Evolutionary conservation across 2,888 invertebrate species (phyloP).

Genomic region (Esperia sulphurella): DNA sequence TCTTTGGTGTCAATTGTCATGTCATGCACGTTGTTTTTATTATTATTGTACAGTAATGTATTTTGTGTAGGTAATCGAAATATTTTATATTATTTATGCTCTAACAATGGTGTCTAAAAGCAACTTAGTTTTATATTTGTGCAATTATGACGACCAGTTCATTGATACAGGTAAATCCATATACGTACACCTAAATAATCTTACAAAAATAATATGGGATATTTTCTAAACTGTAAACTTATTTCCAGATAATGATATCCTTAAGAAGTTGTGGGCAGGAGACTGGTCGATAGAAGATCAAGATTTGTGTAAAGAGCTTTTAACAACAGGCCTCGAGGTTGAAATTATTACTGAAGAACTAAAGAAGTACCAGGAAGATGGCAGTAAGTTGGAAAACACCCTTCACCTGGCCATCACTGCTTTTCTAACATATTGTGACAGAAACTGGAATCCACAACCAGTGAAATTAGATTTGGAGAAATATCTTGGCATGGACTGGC

Average conservation of each 20-base stretch:
- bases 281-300: slow-evolving; percentile 46
- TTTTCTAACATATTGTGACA: slow-evolving; percentile 86
- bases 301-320: slow-evolving; percentile 43
- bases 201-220: not conserved
- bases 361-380: slow-evolving; percentile 33
- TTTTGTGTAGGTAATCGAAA: too few relatives aligned
- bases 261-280: slow-evolving; percentile 51
- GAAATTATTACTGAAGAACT: slow-evolving; percentile 36
- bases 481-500: slow-evolving; percentile 60
- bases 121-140: slow-evolving; percentile 38
- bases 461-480: slow-evolving; percentile 54
- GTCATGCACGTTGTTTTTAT: too few relatives aligned
- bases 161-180: slow-evolving; percentile 39
- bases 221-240: not conserved
- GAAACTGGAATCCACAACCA: slow-evolving; percentile 89
- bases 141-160: slow-evolving; percentile 56
- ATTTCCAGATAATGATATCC: slow-evolving; percentile 41
- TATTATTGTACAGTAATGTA: too few relatives aligned
- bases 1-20: too few relatives aligned
- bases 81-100: too few relatives aligned
- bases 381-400: slow-evolving; percentile 47
- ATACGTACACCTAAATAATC: not conserved
- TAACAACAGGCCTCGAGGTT: slow-evolving; percentile 40
- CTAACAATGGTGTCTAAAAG: slow-evolving; percentile 5
- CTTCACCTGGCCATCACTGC: slow-evolving; percentile 81